Base-by-base conservation (phyloP, 2,113 vertebrate genomes). In the Parus major region DNA sequence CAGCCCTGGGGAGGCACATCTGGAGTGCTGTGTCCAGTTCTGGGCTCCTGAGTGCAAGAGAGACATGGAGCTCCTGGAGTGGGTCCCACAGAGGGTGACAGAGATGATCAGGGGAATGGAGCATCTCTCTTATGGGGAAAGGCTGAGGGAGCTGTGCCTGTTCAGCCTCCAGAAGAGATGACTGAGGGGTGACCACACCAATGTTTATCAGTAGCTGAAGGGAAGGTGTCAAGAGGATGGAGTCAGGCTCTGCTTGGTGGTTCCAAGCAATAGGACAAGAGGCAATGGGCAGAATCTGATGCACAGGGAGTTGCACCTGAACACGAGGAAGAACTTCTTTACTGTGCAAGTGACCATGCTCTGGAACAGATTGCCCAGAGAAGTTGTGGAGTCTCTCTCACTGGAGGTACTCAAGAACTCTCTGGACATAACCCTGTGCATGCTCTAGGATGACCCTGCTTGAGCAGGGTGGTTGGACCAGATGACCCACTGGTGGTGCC, bases 301-400 rank as follows among this genome's bases (percentile, higher is more conserved):
- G 23, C 8, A 33, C 2, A 15, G 10, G 22, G 4, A 60, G 15
- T 24, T 69, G 15, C 2, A 8, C 6, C 12, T 63, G 31, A 68
- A 12, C 21, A 6, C 13, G 2, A 63, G 23, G 16, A 55, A 47
- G 12, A 55, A 47, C 7, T 39, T 65, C 7, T 39, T 65, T 29
- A 24, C 4, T 70, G 28, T 46, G n/a, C 23, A 14, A n/a, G 3
- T 46, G 19, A 46, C 2, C 13, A 10, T 0, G 2, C 47, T 5
- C 24, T n/a, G 24, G 28, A 39, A 16, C 5, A 55, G 39, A 16
- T 53, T 53, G 3, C 0, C 2, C 28, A 29, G 39, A 29, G 47
- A 55, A 0, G 1, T 16, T 17, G 19, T 55, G 29, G n/a, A 41
- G 13, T 63, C 4, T 71, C 49, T 16, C 24, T 55, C 4, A 0